A percentile compares a stretch with the other conserved stretches of the same genome.
Evolutionary conservation across 2,797 vertebrate genomes (phyloP).

Genomic region (Apogon hyalosoma): DNA sequence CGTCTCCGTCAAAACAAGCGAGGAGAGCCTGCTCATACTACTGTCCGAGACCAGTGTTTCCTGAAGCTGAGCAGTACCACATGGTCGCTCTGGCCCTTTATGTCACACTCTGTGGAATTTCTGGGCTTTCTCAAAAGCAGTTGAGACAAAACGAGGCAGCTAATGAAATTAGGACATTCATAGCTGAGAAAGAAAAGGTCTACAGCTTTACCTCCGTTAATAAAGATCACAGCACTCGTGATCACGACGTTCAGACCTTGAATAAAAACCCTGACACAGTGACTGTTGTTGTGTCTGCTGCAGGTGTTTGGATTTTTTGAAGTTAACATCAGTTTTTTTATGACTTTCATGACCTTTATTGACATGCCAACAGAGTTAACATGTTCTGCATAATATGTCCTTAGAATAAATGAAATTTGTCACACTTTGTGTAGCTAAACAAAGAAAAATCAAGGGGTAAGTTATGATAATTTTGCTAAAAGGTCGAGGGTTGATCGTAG

Average conservation of each 20-base stretch:
- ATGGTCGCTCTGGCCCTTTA: conserved; percentile 45
- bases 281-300: background rate
- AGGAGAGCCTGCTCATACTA: conserved; percentile 39
- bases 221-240: background rate
- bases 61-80: conserved; percentile 67
- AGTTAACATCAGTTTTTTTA: background rate
- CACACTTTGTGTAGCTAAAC: background rate
- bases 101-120: conserved; percentile 53
- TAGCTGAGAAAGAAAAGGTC: conserved; percentile 25
- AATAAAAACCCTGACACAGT: background rate
- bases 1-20: conserved; percentile 65
- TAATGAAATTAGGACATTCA: conserved; percentile 55
- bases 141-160: conserved; percentile 53
- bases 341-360: background rate
- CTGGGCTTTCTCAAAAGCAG: conserved; percentile 52
- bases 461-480: background rate
- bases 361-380: background rate
- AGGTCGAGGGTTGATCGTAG: background rate
- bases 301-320: background rate
- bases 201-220: conserved; percentile 5
- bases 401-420: background rate
- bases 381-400: background rate
- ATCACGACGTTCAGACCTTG: background rate
- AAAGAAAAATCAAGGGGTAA: background rate
- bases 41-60: conserved; percentile 50